phyloP scores from a whole-genome alignment of 2,113 vertebrate genomes.

The Hemiscyllium ocellatum region DNA sequence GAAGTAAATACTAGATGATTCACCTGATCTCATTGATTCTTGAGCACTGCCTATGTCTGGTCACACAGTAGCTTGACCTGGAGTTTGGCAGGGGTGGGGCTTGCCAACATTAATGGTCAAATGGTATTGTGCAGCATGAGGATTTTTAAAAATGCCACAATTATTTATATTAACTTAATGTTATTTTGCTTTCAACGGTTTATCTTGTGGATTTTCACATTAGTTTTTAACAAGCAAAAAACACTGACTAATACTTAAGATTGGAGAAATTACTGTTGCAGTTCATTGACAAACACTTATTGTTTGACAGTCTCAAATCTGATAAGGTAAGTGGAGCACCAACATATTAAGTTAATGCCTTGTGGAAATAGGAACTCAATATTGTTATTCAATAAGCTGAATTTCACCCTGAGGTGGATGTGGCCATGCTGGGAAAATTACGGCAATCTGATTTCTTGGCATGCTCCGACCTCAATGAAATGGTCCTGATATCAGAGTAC shows the following conservation, averaged over 20 bases:
- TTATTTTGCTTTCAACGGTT: background rate
- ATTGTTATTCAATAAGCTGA: background rate
- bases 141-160: background rate
- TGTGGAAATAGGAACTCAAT: background rate
- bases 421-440: too few species aligned
- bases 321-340: background rate
- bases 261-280: background rate
- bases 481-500: too few species aligned
- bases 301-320: background rate
- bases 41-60: background rate
- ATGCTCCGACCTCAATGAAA: too few species aligned
- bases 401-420: too few species aligned
- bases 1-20: background rate
- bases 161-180: background rate
- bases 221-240: background rate
- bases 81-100: background rate
- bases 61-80: background rate
- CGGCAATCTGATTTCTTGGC: too few species aligned
- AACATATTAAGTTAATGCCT: background rate
- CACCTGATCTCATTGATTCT: background rate
- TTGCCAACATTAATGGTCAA: background rate
- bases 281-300: background rate
- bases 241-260: background rate
- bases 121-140: background rate
- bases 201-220: background rate